Conservation (phyloP, 2,113 vertebrate genomes). For the Prunella himalayana region DNA sequence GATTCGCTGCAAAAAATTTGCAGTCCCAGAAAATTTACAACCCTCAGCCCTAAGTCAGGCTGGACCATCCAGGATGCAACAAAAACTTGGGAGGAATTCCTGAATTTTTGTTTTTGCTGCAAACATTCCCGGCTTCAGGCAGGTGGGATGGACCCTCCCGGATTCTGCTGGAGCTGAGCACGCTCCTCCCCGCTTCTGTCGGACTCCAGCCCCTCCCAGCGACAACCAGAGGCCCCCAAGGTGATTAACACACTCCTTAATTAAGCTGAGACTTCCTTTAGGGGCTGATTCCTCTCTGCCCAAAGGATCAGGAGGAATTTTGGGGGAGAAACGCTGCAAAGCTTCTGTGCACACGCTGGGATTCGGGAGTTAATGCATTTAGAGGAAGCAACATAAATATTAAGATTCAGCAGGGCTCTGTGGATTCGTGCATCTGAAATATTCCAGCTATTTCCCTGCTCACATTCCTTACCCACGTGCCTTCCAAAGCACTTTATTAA, state of each 20-base stretch:
- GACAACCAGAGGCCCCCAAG: background rate
- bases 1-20: background rate
- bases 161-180: rapidly evolving
- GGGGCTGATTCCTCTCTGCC: background rate
- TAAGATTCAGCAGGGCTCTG: background rate
- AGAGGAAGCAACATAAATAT: background rate
- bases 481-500: background rate
- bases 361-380: background rate
- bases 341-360: background rate
- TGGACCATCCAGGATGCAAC: rapidly evolving
- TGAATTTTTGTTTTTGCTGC: background rate
- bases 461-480: conserved; percentile 38
- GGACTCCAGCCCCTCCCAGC: background rate
- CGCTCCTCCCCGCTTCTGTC: background rate
- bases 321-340: background rate
- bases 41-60: background rate
- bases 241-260: background rate
- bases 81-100: background rate
- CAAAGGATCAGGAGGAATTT: background rate
- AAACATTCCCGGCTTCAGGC: background rate
- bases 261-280: background rate
- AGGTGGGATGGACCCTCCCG: background rate
- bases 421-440: background rate
- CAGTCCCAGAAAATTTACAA: background rate
- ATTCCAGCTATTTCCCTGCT: conserved; percentile 60